Percentiles rank a stretch among this genome's conserved stretches.
phyloP scores from a whole-genome alignment of 2,888 invertebrate genomes.

The Agriopis marginaria region DNA sequence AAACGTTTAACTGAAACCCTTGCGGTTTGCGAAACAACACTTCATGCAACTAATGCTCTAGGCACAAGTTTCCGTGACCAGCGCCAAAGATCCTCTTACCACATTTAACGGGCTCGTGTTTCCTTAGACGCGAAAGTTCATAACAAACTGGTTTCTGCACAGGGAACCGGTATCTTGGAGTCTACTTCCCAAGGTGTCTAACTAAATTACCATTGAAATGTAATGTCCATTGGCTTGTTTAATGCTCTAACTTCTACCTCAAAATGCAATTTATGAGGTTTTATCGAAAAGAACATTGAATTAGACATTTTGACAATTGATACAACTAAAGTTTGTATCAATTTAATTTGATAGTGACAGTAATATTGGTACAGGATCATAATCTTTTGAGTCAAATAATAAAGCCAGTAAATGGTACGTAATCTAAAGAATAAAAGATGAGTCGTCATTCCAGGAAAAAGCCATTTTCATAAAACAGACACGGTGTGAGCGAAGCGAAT shows the following conservation, averaged over 20 bases:
- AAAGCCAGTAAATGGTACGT: slow-evolving; percentile 8
- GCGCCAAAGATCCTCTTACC: slow-evolving; percentile 52
- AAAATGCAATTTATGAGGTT: slow-evolving; percentile 26
- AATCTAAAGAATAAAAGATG: slow-evolving; percentile 21
- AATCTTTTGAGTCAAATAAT: not conserved
- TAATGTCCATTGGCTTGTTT: slow-evolving; percentile 58
- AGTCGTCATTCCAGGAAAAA: slow-evolving; percentile 43
- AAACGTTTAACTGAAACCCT: slow-evolving; percentile 67
- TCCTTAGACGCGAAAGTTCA: slow-evolving; percentile 59
- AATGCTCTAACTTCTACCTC: slow-evolving; percentile 29
- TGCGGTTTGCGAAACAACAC: slow-evolving; percentile 71
- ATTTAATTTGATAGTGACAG: slow-evolving; percentile 14
- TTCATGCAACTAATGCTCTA: slow-evolving; percentile 69
- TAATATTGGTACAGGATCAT: not conserved
- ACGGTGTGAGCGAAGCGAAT: slow-evolving; percentile 57
- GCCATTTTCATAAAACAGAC: slow-evolving; percentile 40
- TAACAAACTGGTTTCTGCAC: slow-evolving; percentile 58
- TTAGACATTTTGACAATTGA: slow-evolving; percentile 13
- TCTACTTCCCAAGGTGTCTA: slow-evolving; percentile 67
- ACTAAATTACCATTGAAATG: slow-evolving; percentile 67
- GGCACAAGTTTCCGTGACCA: slow-evolving; percentile 60
- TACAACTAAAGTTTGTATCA: slow-evolving; percentile 8
- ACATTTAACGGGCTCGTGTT: slow-evolving; percentile 47
- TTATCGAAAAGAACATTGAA: slow-evolving; percentile 21
- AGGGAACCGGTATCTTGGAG: slow-evolving; percentile 66